phyloP scores from a whole-genome alignment of 2,797 vertebrate genomes.

The Dallia pectoralis region DNA sequence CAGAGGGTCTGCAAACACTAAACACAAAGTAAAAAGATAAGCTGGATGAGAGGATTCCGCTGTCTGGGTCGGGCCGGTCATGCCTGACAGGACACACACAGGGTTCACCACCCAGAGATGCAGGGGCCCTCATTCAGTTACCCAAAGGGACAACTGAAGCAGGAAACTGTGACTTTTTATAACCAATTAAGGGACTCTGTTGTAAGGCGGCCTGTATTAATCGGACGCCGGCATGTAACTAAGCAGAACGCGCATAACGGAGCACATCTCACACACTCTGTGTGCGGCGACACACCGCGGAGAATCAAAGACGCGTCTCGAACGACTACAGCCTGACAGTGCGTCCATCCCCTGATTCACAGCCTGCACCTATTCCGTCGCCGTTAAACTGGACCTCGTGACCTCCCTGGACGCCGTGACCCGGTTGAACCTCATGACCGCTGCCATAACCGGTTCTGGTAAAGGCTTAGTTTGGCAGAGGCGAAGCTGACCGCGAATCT shows the following conservation, averaged over 20 bases:
- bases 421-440: too few species aligned
- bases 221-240: conserved; percentile 47
- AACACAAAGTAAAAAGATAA: conserved; percentile 3
- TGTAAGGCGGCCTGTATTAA: conserved; percentile 37
- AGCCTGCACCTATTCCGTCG: background rate
- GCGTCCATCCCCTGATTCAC: background rate
- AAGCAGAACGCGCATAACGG: conserved; percentile 68
- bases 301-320: conserved; percentile 23
- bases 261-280: conserved; percentile 60
- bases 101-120: conserved; percentile 43
- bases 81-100: conserved; percentile 16
- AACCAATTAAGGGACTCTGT: conserved; percentile 70
- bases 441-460: background rate
- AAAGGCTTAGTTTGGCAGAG: background rate
- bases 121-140: conserved; percentile 62
- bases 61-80: conserved; percentile 12
- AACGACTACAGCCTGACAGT: conserved; percentile 21
- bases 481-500: background rate
- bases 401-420: conserved; percentile 47
- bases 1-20: too few species aligned
- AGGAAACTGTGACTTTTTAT: conserved; percentile 68
- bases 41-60: conserved; percentile 5
- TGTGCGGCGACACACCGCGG: background rate
- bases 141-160: conserved; percentile 62
- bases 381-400: background rate